phyloP scores from a whole-genome alignment of 2,888 invertebrate species.

The Dugesia japonica region DNA sequence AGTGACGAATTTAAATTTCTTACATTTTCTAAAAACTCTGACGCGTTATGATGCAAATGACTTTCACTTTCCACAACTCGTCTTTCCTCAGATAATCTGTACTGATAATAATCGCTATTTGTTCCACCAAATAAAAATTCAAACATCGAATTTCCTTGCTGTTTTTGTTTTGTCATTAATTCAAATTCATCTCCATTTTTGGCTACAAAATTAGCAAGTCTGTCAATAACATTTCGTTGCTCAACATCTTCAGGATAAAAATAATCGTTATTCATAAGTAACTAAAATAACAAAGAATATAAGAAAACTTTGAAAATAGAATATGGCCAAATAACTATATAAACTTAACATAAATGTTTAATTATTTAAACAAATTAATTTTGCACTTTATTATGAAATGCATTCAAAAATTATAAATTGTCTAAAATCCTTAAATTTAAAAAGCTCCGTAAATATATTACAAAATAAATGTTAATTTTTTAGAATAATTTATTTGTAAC shows the following conservation, averaged over 20 bases:
- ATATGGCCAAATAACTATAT: conserved; percentile 8
- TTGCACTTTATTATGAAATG: too few relatives aligned
- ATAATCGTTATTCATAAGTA: background rate
- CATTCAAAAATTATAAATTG: too few relatives aligned
- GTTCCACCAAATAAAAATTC: conserved; percentile 89
- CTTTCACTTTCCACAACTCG: conserved; percentile 47
- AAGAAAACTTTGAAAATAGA: background rate
- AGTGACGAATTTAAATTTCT: background rate
- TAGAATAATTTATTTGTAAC: too few relatives aligned
- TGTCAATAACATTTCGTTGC: conserved; percentile 87
- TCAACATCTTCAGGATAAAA: conserved; percentile 58
- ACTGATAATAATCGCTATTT: conserved; percentile 84
- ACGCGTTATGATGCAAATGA: background rate
- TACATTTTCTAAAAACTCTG: conserved; percentile 10
- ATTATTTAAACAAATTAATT: background rate
- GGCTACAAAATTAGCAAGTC: conserved; percentile 92
- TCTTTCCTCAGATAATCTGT: conserved; percentile 82
- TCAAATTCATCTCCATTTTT: conserved; percentile 97
- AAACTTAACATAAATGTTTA: background rate
- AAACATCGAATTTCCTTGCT: conserved; percentile 90
- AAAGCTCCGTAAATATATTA: too few relatives aligned
- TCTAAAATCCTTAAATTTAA: too few relatives aligned
- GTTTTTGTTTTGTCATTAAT: conserved; percentile 92
- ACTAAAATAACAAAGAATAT: background rate
- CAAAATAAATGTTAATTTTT: background rate